Evolutionary conservation across 2,113 vertebrate species (phyloP).

Genomic region (Daboia siamensis): DNA sequence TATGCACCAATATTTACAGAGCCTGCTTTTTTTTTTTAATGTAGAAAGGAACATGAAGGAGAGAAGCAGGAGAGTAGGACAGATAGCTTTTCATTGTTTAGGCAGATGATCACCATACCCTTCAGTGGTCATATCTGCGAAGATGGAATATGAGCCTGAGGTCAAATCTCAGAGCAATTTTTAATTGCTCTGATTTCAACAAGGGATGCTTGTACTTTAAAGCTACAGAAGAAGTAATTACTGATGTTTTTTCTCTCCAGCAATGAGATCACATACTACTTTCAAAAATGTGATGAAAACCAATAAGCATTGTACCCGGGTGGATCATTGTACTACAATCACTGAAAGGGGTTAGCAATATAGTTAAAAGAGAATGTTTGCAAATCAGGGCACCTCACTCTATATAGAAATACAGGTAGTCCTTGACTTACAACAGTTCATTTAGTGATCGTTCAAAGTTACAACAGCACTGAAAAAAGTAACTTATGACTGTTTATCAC

Average conservation of each 20-base stretch:
- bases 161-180: not conserved
- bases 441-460: too few relatives aligned
- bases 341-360: not conserved
- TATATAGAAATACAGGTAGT: not conserved
- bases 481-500: too few relatives aligned
- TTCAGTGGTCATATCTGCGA: not conserved
- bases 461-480: too few relatives aligned
- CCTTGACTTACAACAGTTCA: too few relatives aligned
- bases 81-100: not conserved
- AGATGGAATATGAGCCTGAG: not conserved
- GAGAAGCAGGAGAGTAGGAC: not conserved
- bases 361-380: not conserved
- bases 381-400: not conserved
- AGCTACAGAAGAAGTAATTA: not conserved
- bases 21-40: not conserved
- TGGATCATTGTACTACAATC: not conserved
- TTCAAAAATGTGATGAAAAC: not conserved
- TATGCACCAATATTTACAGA: constrained; percentile 12
- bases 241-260: not conserved
- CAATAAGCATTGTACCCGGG: not conserved
- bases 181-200: not conserved
- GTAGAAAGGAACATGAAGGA: not conserved
- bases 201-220: not conserved
- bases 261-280: not conserved
- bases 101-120: not conserved